Conservation (phyloP, 1,140 invertebrate species). For the Drosophila ficusphila region DNA sequence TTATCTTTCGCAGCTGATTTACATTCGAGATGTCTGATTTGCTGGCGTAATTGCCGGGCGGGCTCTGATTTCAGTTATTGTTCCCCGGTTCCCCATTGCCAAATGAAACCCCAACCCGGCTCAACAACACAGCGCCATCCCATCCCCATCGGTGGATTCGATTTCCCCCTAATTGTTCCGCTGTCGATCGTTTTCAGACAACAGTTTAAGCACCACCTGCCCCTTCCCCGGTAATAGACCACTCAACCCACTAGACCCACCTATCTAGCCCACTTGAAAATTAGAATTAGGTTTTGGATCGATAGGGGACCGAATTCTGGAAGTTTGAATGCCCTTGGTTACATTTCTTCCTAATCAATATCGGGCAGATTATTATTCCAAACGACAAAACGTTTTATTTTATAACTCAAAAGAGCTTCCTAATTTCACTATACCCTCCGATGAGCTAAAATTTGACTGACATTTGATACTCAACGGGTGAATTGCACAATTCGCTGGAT, state of each 20-base stretch:
- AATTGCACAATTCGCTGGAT: slow-evolving; percentile 38
- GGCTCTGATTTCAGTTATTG: slow-evolving; percentile 11
- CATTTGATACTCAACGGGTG: slow-evolving; percentile 39
- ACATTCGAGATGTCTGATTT: slow-evolving; percentile 54
- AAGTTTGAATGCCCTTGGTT: too few relatives aligned
- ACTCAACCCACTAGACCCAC: slow-evolving; percentile 17
- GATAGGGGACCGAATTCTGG: too few relatives aligned
- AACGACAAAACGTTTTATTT: background rate
- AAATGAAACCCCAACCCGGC: slow-evolving; percentile 41
- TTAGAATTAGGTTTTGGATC: background rate
- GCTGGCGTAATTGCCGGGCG: slow-evolving; percentile 1
- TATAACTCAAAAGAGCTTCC: background rate
- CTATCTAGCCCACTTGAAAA: background rate
- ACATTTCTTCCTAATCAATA: too few relatives aligned
- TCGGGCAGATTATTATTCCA: too few relatives aligned
- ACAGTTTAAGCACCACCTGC: slow-evolving; percentile 25
- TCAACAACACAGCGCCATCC: slow-evolving; percentile 18
- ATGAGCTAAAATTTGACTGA: background rate
- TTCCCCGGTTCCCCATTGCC: slow-evolving; percentile 3
- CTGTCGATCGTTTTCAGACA: slow-evolving; percentile 22
- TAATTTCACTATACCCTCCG: background rate
- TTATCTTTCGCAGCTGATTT: slow-evolving; percentile 61
- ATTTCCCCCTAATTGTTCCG: slow-evolving; percentile 36
- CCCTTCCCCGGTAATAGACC: background rate
- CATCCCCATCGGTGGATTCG: slow-evolving; percentile 10